Evolutionary conservation across 2,797 vertebrate genomes (phyloP).

Genomic region (Pempheris klunzingeri): DNA sequence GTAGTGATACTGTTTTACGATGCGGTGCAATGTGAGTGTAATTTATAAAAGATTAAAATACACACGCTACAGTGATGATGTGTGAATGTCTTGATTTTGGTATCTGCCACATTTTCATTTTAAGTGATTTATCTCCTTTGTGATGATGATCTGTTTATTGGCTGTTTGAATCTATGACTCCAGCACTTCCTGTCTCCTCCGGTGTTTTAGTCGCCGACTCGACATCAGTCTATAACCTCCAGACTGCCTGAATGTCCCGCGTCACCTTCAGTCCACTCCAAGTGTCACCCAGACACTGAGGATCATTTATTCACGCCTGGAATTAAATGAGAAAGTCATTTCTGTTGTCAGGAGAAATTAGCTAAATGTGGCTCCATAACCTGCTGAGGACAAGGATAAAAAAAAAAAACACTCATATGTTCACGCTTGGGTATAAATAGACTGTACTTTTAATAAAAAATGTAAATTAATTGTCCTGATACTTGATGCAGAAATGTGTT

Average conservation of each 20-base stretch:
- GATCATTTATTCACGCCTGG: background rate
- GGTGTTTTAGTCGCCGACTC: background rate
- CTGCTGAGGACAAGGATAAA: background rate
- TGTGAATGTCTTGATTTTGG: slow-evolving; percentile 18
- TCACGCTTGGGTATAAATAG: background rate
- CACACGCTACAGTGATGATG: background rate
- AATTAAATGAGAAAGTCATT: background rate
- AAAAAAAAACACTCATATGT: background rate
- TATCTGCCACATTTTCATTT: background rate
- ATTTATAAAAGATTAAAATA: slow-evolving; percentile 62
- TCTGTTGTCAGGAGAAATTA: background rate
- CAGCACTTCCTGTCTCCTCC: background rate
- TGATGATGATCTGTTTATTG: background rate
- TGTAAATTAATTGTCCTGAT: background rate
- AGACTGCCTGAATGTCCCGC: background rate
- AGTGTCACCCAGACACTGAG: background rate
- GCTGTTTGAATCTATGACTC: background rate
- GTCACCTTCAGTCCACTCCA: slow-evolving; percentile 4
- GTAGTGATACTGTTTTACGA: slow-evolving; percentile 29
- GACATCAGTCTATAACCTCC: background rate
- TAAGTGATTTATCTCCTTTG: background rate
- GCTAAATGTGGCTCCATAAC: background rate
- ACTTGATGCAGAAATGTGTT: background rate
- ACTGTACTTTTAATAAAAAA: background rate
- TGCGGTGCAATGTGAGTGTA: slow-evolving; percentile 42